A percentile compares a stretch with the other conserved stretches of the same genome.
These are phyloP conservation scores for Carduelis carduelis DNA, from an alignment of 2,797 vertebrate species.

Conservation along the genomic window DNA sequence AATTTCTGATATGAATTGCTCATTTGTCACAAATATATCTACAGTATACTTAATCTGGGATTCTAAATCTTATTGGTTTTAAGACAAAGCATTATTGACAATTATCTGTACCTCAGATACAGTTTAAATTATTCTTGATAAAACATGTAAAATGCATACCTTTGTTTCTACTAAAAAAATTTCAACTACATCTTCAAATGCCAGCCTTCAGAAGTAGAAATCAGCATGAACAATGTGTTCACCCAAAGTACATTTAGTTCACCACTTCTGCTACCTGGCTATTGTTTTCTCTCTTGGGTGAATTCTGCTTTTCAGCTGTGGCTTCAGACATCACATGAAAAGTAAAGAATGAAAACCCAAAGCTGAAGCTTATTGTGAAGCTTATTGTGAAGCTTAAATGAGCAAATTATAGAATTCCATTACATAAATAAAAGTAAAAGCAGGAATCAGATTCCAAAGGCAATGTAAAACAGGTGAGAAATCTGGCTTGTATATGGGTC, in stretches of 20 bases:
- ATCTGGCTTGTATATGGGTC: not conserved
- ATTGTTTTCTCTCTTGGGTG: not conserved
- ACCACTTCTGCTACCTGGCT: not conserved
- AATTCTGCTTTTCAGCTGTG: not conserved
- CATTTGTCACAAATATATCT: conserved; percentile 32
- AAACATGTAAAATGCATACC: not conserved
- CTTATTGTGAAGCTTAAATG: not conserved
- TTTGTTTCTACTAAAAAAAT: not conserved
- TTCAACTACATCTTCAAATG: not conserved
- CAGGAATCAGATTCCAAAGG: not conserved
- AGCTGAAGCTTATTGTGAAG: not conserved
- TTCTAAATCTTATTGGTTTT: conserved; percentile 32
- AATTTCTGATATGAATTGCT: conserved; percentile 37
- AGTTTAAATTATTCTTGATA: not conserved
- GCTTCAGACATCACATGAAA: not conserved
- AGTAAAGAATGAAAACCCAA: not conserved
- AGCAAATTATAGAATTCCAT: not conserved
- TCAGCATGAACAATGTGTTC: not conserved
- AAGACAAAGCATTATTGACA: not conserved
- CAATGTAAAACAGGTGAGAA: not conserved
- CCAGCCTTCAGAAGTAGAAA: not conserved
- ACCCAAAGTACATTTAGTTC: not conserved
- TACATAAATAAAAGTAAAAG: not conserved
- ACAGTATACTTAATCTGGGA: not conserved
- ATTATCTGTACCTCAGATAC: not conserved